These are phyloP conservation scores for Alca torda DNA, from an alignment of 2,797 vertebrate species.

Conservation along the genomic window DNA sequence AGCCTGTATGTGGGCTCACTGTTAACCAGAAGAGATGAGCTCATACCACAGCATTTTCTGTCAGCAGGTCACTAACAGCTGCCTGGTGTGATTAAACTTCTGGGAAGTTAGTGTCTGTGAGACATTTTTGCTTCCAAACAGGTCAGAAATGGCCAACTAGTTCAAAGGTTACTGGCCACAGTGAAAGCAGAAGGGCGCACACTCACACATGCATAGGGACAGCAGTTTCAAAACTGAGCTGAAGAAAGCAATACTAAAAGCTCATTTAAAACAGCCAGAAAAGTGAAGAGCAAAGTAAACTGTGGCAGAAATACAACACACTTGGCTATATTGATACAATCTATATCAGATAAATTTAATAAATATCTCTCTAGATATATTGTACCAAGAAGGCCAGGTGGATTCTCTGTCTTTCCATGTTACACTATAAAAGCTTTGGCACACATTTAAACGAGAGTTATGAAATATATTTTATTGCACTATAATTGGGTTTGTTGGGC, in stretches of 20 bases:
- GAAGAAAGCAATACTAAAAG: background rate
- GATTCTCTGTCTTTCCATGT: background rate
- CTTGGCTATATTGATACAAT: background rate
- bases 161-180: background rate
- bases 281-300: background rate
- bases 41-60: background rate
- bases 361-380: background rate
- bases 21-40: background rate
- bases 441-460: slow-evolving; percentile 18
- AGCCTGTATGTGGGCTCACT: background rate
- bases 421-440: background rate
- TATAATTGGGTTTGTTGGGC: background rate
- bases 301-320: background rate
- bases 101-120: background rate
- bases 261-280: background rate
- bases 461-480: slow-evolving; percentile 34
- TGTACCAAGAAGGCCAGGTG: background rate
- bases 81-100: background rate
- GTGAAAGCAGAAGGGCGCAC: background rate
- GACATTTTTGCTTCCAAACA: background rate
- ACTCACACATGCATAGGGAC: fast-evolving
- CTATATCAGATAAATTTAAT: slow-evolving; percentile 10
- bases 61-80: background rate
- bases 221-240: background rate
- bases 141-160: background rate